Percentiles rank a stretch among this genome's conserved stretches.
Evolutionary conservation across 2,113 vertebrate genomes (phyloP).

Genomic region (Typhlomys cinereus): DNA sequence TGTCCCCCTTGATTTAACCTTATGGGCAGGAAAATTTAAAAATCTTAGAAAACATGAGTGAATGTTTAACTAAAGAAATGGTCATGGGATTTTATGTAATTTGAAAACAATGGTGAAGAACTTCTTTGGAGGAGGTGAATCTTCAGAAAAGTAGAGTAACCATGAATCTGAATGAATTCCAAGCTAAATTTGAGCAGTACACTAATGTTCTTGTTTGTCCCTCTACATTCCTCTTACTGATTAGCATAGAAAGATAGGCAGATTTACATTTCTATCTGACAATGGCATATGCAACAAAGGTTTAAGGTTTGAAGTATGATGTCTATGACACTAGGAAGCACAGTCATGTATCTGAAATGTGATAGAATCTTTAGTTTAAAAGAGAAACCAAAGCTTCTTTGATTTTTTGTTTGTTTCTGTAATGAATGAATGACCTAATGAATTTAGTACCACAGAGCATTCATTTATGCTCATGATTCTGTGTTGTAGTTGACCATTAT

Average conservation of each 20-base stretch:
- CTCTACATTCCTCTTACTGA: not conserved
- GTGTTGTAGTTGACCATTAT: too few species aligned
- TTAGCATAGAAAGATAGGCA: not conserved
- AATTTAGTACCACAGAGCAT: too few species aligned
- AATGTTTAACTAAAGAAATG: not conserved
- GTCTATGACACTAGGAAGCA: not conserved
- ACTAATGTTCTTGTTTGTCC: not conserved
- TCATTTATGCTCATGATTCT: too few species aligned
- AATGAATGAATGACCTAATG: too few species aligned
- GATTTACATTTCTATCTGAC: not conserved
- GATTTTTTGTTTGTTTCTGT: too few species aligned
- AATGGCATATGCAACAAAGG: not conserved
- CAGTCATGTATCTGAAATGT: rapidly evolving
- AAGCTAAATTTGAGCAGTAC: not conserved
- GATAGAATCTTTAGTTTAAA: not conserved
- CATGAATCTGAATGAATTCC: not conserved
- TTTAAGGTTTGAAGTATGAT: not conserved
- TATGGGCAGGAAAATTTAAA: not conserved
- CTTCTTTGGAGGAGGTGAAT: not conserved
- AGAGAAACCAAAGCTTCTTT: not conserved
- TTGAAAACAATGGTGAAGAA: not conserved
- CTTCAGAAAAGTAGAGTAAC: not conserved
- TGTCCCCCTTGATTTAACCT: not conserved
- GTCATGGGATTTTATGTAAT: not conserved
- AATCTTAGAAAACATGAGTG: not conserved